These are phyloP conservation scores for Perdita meconis DNA, from an alignment of 2,888 invertebrate genomes.

Conservation along the genomic window DNA sequence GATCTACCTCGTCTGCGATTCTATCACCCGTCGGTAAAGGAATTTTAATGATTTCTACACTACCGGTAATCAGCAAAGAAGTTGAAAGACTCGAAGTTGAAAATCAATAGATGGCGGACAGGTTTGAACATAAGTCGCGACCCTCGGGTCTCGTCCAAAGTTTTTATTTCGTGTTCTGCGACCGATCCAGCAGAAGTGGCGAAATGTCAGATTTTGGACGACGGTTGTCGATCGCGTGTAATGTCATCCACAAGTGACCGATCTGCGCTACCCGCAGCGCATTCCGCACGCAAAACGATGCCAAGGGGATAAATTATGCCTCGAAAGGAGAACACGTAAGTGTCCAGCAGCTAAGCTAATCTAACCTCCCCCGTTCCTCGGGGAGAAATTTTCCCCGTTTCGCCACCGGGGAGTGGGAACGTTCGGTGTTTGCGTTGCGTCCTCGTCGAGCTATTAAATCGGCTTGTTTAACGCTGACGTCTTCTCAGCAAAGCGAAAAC, in stretches of 20 bases:
- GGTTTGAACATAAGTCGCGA: slow-evolving; percentile 31
- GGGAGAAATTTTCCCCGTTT: background rate
- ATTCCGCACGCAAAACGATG: slow-evolving; percentile 69
- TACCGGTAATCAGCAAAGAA: background rate
- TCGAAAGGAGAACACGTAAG: slow-evolving; percentile 83
- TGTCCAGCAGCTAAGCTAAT: slow-evolving; percentile 28
- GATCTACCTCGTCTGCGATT: background rate
- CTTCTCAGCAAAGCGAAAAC: slow-evolving; percentile 87
- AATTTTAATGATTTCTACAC: background rate
- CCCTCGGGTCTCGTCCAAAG: slow-evolving; percentile 15
- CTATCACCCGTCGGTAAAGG: background rate
- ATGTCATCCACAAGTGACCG: slow-evolving; percentile 67
- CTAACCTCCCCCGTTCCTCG: slow-evolving; percentile 31
- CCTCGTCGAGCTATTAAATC: background rate
- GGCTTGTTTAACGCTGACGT: slow-evolving; percentile 22
- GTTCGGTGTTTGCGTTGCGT: background rate
- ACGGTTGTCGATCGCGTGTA: slow-evolving; percentile 33
- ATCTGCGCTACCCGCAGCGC: slow-evolving; percentile 53
- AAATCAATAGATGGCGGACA: slow-evolving; percentile 52
- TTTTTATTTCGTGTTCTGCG: slow-evolving; percentile 49
- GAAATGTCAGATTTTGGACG: slow-evolving; percentile 53
- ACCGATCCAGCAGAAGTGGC: slow-evolving; percentile 14
- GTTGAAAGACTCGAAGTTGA: too few relatives aligned
- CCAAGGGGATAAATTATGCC: slow-evolving; percentile 81
- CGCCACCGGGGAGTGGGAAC: background rate